phyloP scores from a whole-genome alignment of 1,140 invertebrate species.

The Cotesia glomerata region DNA sequence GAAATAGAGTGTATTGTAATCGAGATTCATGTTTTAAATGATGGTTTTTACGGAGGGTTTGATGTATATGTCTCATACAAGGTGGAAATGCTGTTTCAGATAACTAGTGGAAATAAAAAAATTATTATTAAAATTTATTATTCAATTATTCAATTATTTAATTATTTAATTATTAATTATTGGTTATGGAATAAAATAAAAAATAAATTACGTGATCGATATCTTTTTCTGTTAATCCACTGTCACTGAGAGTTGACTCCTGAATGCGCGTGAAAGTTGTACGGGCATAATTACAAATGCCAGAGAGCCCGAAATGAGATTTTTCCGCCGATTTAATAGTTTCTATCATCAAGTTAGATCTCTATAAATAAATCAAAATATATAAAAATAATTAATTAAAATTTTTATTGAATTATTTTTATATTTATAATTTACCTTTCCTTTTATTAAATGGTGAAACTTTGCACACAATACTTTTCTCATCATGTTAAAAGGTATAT shows the following conservation, averaged over 20 bases:
- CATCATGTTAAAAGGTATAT: neutral
- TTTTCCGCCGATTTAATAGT: neutral
- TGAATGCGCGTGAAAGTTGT: too few species aligned
- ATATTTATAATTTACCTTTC: neutral
- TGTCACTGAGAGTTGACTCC: too few species aligned
- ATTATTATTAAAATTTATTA: neutral
- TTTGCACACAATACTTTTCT: neutral
- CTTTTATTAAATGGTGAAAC: neutral
- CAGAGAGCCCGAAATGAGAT: too few species aligned
- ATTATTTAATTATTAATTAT: too few species aligned
- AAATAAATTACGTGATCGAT: too few species aligned
- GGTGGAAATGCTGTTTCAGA: constrained; percentile 8
- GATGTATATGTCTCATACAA: neutral
- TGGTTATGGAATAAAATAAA: too few species aligned
- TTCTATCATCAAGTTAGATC: too few species aligned
- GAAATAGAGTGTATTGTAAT: neutral
- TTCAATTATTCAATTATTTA: neutral
- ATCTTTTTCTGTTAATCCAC: too few species aligned
- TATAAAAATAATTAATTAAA: neutral
- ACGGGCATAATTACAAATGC: too few species aligned
- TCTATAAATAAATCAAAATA: neutral
- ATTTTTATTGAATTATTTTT: too few species aligned
- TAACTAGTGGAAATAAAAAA: neutral
- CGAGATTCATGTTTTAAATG: neutral
- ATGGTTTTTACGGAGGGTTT: too few species aligned